Conservation (phyloP, 1,140 invertebrate species). For the Aphaenogaster ashmeadi region DNA sequence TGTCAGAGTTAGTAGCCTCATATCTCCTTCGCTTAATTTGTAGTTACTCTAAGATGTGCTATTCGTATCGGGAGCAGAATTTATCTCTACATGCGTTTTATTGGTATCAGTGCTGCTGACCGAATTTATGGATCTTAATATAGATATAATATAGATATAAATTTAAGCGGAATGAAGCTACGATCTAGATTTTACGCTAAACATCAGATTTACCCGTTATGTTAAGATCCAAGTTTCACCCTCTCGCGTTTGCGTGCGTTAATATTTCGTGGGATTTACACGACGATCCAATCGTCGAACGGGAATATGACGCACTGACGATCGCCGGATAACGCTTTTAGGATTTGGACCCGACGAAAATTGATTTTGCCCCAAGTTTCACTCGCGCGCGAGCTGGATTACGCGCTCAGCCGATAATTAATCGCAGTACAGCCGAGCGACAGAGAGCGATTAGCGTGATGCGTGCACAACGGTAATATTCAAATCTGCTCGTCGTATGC, state of each 20-base stretch:
- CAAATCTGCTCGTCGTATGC: conserved; percentile 72
- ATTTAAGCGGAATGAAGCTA: not conserved
- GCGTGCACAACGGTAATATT: conserved; percentile 67
- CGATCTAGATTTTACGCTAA: not conserved
- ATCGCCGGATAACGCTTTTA: conserved; percentile 33
- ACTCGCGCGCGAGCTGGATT: conserved; percentile 63
- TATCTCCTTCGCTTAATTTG: conserved; percentile 36
- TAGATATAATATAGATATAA: not conserved
- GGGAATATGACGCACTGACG: not conserved
- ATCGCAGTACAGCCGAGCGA: conserved; percentile 73
- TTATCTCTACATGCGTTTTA: conserved; percentile 19
- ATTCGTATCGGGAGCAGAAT: not conserved
- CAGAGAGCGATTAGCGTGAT: conserved; percentile 73
- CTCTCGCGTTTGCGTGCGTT: not conserved
- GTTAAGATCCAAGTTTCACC: not conserved
- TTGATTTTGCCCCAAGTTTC: conserved; percentile 49
- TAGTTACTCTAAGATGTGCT: not conserved
- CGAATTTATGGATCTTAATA: not conserved
- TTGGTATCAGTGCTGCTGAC: not conserved
- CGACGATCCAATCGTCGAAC: conserved; percentile 22
- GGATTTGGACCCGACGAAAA: conserved; percentile 42
- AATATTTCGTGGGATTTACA: conserved; percentile 21
- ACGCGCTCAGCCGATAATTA: conserved; percentile 75
- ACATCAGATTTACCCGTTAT: not conserved
- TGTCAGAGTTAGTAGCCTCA: conserved; percentile 25